Base-by-base conservation (phyloP, 2,888 invertebrate species). In the Smittia sp. region DNA sequence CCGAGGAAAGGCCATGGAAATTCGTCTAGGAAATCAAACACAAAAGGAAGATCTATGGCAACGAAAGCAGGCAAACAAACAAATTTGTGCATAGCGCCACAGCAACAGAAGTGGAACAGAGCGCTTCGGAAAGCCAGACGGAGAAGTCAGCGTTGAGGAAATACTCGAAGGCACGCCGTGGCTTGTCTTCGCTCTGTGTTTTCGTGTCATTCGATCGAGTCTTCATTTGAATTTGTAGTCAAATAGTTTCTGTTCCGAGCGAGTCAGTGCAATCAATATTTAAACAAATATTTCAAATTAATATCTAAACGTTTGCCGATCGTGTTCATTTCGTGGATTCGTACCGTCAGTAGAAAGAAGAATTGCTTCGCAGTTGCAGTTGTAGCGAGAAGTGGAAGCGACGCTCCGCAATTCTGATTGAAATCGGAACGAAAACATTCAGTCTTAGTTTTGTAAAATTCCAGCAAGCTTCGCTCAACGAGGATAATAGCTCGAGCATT, bases 271-370 rank as follows among this genome's bases (percentile, higher is more conserved):
- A 70, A 70, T 70, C 69, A 70, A 70, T 70, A 52, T 27, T 20
- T 27, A 25, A 54, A 27, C 54, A 52, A 70, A 70, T 70, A 70
- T 54, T 20, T 4, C 25, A 58, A 69, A 39, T 72, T 62, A 18
- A 62, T n/a, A 72, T 72, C 27, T 32, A 72, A 72, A 72, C 38
- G 39, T 72, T 72, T 72, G 62, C 39, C 24, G 39, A 66, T 32
- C 39, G 32, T 15, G 39, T 66, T 66, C 66, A 39, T 58, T 58
- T 58, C 15, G 46, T 15, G 15, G 11, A 46, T 11, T 46, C 11
- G 46, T 46, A 13, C n/a, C 15, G 46, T 46, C 15, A 11, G 2
- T 13, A 2, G 46, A 15, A n/a, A n/a, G n/a, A n/a, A n/a, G n/a
- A n/a, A n/a, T n/a, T n/a, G n/a, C n/a, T n/a, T n/a, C n/a, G n/a